Conservation (phyloP, 2,888 invertebrate species). For the Apodemia duryi region DNA sequence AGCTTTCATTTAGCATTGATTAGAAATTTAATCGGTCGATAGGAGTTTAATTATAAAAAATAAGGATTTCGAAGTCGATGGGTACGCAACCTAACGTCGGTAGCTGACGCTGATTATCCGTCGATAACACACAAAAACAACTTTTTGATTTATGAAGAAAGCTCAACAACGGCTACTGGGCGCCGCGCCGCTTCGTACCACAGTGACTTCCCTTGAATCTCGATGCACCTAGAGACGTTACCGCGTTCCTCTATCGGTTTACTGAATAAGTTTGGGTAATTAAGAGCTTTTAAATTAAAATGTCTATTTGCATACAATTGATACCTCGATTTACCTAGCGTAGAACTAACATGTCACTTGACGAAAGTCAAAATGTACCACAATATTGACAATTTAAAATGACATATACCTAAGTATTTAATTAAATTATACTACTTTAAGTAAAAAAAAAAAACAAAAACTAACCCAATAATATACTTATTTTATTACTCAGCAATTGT, state of each 20-base stretch:
- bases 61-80: slow-evolving; percentile 26
- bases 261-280: slow-evolving; percentile 13
- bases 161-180: slow-evolving; percentile 68
- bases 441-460: too few species aligned
- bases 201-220: slow-evolving; percentile 35
- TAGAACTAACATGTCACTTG: too few species aligned
- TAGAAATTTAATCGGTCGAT: slow-evolving; percentile 8
- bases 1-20: slow-evolving; percentile 15
- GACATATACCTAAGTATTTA: too few species aligned
- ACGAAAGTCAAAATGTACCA: too few species aligned
- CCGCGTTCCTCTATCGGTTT: slow-evolving; percentile 24
- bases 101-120: slow-evolving; percentile 72
- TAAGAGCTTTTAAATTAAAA: too few species aligned
- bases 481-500: too few species aligned
- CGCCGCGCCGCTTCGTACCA: slow-evolving; percentile 43
- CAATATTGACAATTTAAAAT: too few species aligned
- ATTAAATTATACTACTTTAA: too few species aligned
- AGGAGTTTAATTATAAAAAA: slow-evolving; percentile 4
- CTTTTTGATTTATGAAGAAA: slow-evolving; percentile 76
- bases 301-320: too few species aligned
- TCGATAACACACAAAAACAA: slow-evolving; percentile 74
- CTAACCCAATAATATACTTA: too few species aligned
- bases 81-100: slow-evolving; percentile 38
- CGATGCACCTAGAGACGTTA: slow-evolving; percentile 43
- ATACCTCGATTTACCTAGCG: too few species aligned